Evolutionary conservation across 2,888 invertebrate species (phyloP), one percentile per base, ranked within the genome.

Genomic region (Prosopocoilus inquinatus): DNA sequence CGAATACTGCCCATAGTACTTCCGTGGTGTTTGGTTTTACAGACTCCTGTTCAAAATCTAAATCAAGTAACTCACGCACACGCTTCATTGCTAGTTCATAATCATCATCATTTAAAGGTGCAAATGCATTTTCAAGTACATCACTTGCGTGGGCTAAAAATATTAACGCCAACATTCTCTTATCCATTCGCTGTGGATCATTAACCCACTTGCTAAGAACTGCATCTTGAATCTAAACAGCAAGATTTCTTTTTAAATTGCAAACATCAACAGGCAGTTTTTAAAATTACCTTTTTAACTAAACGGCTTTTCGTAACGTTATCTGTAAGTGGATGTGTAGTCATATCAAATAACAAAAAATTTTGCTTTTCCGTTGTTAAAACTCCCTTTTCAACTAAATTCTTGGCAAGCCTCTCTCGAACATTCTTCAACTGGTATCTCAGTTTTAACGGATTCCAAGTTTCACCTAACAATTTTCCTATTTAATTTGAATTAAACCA

Each of bases 331-430:
- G 99, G 99, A 83, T 99, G 99, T 68, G 99, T 99, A 51, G 99
- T 99, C 97, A 99, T 99, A 81, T 99, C 99, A 78, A 99, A 99
- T 54, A 99, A 83, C 69, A 99, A 83, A 80, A 99, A 99, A 79
- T 99, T 99, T 80, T 99, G 98, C 81, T 98, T 99, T 78, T 99
- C 98, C 57, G 98, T 99, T 59, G 98, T 97, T 66, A 98, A 84
- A 39, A 99, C 97, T 65, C 98, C 98, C 78, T 99, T 99, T 78
- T 99, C 99, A 35, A 98, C 98, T 69, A 99, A 85, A 82, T 98
- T 99, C 80, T 99, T 99, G 44, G 99, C 99, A 74, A 99, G 84
- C 72, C 99, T 86, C 81, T 99, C 99, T 66, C 99, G 86, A 2
- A 99, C 99, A 83, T 99, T 99, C 78, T 98, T 92, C 73, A 99